phyloP scores from a whole-genome alignment of 2,888 invertebrate genomes.

The Patella pellucida region DNA sequence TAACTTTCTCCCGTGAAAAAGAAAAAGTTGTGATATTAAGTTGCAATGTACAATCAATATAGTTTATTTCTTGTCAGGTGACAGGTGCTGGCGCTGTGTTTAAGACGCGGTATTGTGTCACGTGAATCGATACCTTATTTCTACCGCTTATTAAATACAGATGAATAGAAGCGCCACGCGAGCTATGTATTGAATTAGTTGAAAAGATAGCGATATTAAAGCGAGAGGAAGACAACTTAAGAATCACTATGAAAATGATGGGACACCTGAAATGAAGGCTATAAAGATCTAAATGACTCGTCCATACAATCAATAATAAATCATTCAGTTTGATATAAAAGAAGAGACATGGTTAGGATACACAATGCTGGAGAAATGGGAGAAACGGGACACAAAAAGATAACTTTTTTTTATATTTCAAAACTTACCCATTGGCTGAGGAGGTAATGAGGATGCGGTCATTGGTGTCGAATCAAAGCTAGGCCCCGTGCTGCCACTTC shows the following conservation, averaged over 20 bases:
- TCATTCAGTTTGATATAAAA: too few relatives aligned
- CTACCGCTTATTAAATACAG: background rate
- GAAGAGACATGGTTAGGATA: too few relatives aligned
- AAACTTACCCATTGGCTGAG: constrained; percentile 6
- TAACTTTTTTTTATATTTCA: too few relatives aligned
- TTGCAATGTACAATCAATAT: constrained; percentile 2
- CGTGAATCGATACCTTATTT: constrained; percentile 1
- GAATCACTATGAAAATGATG: too few relatives aligned
- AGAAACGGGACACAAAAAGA: too few relatives aligned
- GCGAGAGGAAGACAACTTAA: too few relatives aligned
- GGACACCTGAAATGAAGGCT: too few relatives aligned
- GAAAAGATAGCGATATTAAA: too few relatives aligned
- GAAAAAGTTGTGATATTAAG: background rate
- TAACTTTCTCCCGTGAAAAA: background rate
- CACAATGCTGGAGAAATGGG: too few relatives aligned
- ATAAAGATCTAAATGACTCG: too few relatives aligned
- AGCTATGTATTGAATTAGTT: background rate
- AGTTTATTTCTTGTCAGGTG: constrained; percentile 2
- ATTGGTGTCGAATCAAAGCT: background rate
- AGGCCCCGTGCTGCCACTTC: background rate
- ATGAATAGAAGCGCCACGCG: constrained; percentile 11
- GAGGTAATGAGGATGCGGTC: constrained; percentile 1
- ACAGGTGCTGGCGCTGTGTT: background rate
- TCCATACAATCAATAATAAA: too few relatives aligned
- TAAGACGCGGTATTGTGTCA: constrained; percentile 7